A percentile compares a stretch with the other conserved stretches of the same genome.
Conservation (phyloP, 2,888 invertebrate species). For the Phaonia tiefii region DNA sequence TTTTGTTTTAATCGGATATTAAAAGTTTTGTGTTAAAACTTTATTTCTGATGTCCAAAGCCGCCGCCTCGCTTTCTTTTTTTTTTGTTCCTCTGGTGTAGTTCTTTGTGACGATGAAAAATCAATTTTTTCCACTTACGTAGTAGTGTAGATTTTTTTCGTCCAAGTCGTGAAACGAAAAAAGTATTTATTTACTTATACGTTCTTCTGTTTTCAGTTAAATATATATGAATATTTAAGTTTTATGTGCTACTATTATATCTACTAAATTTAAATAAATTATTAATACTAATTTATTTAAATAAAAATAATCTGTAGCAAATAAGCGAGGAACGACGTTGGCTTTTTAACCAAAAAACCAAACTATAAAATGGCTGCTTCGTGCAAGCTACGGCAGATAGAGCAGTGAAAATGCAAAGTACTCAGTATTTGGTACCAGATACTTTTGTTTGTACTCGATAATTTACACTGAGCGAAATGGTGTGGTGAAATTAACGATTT, state of each 20-base stretch:
- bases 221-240: constrained; percentile 70
- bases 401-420: background rate
- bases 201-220: constrained; percentile 68
- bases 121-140: constrained; percentile 66
- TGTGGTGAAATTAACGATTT: too few species aligned
- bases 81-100: constrained; percentile 45
- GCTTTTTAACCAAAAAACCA: constrained; percentile 56
- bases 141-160: constrained; percentile 60
- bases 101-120: constrained; percentile 64
- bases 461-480: too few species aligned
- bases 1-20: constrained; percentile 25
- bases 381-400: constrained; percentile 6
- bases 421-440: background rate
- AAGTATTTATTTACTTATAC: constrained; percentile 68
- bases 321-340: constrained; percentile 66
- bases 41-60: constrained; percentile 62
- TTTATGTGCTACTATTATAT: constrained; percentile 59
- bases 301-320: constrained; percentile 63
- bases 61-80: constrained; percentile 66
- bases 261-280: constrained; percentile 65
- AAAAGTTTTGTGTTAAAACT: constrained; percentile 53
- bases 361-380: constrained; percentile 62
- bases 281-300: constrained; percentile 66
- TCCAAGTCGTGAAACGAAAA: constrained; percentile 68
- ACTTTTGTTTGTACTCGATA: too few species aligned